Percentiles rank a stretch among this genome's conserved stretches.
Conservation (phyloP, 2,888 invertebrate species). For the Melanophora roralis region DNA sequence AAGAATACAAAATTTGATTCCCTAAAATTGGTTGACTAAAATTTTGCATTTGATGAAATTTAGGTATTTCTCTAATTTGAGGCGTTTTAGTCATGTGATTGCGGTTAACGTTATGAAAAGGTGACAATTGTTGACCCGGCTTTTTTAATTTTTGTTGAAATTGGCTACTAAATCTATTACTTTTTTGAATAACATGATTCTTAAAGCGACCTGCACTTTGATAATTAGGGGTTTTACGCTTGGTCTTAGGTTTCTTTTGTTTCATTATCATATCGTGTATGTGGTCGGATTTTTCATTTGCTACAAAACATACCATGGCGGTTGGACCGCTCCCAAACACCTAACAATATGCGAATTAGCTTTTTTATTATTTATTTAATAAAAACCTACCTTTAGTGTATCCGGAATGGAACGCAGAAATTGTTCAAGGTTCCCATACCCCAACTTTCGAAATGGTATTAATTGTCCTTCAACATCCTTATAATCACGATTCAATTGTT, state of each 20-base stretch:
- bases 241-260: slow-evolving; percentile 67
- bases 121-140: slow-evolving; percentile 19
- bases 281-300: slow-evolving; percentile 67
- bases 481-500: slow-evolving; percentile 68
- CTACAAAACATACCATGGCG: slow-evolving; percentile 66
- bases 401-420: slow-evolving; percentile 71
- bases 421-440: slow-evolving; percentile 67
- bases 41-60: not conserved
- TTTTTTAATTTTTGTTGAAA: not conserved
- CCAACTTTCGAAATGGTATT: slow-evolving; percentile 68
- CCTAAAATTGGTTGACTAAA: not conserved
- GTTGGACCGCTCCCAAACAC: slow-evolving; percentile 67
- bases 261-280: slow-evolving; percentile 68
- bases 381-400: slow-evolving; percentile 66
- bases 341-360: slow-evolving; percentile 57
- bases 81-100: not conserved
- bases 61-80: not conserved
- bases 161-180: not conserved
- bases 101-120: slow-evolving; percentile 36
- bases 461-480: slow-evolving; percentile 65
- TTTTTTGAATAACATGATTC: not conserved
- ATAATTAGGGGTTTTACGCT: not conserved
- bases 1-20: not conserved
- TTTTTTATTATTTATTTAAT: not conserved
- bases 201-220: not conserved